These are phyloP conservation scores for Drosophila kepulauana DNA, from an alignment of 1,140 invertebrate genomes.

Conservation along the genomic window DNA sequence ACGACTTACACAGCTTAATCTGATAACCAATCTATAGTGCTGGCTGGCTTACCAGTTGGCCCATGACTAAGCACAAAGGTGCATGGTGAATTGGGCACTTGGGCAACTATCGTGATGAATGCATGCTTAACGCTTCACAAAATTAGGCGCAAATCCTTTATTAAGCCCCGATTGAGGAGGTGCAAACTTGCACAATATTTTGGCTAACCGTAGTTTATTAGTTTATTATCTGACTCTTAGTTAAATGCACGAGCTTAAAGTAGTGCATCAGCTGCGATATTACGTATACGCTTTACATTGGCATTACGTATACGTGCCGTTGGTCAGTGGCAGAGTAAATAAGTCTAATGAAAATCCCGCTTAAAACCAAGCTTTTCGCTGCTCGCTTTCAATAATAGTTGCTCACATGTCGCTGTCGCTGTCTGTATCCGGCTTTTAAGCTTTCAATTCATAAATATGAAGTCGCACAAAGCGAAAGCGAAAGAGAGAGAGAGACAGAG, in stretches of 20 bases:
- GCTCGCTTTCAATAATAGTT: constrained; percentile 26
- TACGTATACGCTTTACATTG: too few relatives aligned
- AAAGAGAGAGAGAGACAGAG: constrained; percentile 26
- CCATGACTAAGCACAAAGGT: constrained; percentile 53
- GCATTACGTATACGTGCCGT: too few relatives aligned
- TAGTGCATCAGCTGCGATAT: not conserved
- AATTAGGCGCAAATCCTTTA: constrained; percentile 49
- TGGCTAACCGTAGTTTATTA: not conserved
- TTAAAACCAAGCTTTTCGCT: constrained; percentile 24
- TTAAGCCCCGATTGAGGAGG: constrained; percentile 6
- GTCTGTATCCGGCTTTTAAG: constrained; percentile 39
- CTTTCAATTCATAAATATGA: constrained; percentile 48
- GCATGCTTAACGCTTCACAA: constrained; percentile 29
- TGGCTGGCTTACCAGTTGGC: constrained; percentile 27
- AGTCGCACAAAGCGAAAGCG: constrained; percentile 24
- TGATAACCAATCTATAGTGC: constrained; percentile 45
- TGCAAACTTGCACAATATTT: not conserved
- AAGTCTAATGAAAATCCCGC: constrained; percentile 26
- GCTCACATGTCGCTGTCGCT: constrained; percentile 22
- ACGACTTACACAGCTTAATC: constrained; percentile 38
- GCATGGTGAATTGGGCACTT: constrained; percentile 30
- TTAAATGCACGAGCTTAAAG: not conserved
- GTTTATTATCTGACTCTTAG: not conserved
- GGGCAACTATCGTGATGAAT: constrained; percentile 40
- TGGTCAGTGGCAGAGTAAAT: not conserved